A percentile compares a stretch with the other conserved stretches of the same genome.
These are phyloP conservation scores for Crotalus tigris DNA, from an alignment of 2,113 vertebrate genomes.

Conservation along the genomic window DNA sequence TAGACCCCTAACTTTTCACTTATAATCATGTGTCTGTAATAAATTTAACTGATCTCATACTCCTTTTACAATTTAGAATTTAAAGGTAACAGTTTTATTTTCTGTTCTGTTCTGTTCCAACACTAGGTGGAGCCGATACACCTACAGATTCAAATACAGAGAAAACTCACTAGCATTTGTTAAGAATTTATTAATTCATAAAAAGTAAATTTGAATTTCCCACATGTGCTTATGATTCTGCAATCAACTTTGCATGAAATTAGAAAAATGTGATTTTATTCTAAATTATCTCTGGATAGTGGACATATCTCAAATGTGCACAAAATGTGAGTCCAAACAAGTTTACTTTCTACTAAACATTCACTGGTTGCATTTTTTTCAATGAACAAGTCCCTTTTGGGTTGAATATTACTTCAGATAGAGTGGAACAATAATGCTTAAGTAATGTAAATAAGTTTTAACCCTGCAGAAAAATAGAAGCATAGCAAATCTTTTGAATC, in stretches of 20 bases:
- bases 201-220: background rate
- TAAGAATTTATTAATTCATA: background rate
- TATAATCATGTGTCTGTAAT: background rate
- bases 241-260: background rate
- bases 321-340: background rate
- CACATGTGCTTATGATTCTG: background rate
- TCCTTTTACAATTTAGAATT: background rate
- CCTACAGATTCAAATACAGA: background rate
- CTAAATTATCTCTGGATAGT: background rate
- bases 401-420: background rate
- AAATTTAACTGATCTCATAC: background rate
- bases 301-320: background rate
- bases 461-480: background rate
- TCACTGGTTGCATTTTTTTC: background rate
- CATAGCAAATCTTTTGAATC: background rate
- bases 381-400: background rate
- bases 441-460: background rate
- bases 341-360: background rate
- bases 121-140: conserved; percentile 20
- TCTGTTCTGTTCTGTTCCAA: background rate
- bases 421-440: background rate
- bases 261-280: background rate
- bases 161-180: background rate
- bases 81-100: background rate
- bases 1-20: background rate